Percentiles rank a stretch among this genome's conserved stretches.
Conservation (phyloP, 2,888 invertebrate species). For the Drosophila anceps region DNA sequence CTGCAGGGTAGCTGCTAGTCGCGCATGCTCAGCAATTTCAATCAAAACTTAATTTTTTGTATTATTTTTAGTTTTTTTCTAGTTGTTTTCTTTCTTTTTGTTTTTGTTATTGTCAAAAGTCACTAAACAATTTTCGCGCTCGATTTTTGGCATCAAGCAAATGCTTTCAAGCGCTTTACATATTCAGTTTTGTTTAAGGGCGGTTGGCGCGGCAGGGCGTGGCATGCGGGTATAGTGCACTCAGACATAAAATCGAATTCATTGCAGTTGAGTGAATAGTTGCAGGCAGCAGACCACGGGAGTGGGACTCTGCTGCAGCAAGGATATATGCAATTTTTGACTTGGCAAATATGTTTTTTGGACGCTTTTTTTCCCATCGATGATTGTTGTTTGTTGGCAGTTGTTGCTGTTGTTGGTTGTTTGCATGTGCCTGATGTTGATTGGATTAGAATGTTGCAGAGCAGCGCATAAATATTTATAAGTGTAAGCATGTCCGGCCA, state of each 20-base stretch:
- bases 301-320: conserved; percentile 23
- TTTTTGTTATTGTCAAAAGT: conserved; percentile 47
- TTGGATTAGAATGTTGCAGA: conserved; percentile 66
- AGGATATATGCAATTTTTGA: conserved; percentile 68
- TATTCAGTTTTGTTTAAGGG: conserved; percentile 30
- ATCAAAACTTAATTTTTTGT: conserved; percentile 10
- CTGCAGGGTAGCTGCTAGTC: background rate
- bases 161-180: conserved; percentile 55
- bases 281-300: conserved; percentile 14
- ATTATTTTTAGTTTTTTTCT: conserved; percentile 36
- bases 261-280: conserved; percentile 45
- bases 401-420: background rate
- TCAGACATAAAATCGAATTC: conserved; percentile 63
- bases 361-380: background rate
- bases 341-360: conserved; percentile 62
- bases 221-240: conserved; percentile 4
- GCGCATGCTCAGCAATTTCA: background rate
- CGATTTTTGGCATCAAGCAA: conserved; percentile 37
- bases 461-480: conserved; percentile 58
- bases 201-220: background rate
- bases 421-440: conserved; percentile 55
- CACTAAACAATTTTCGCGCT: conserved; percentile 67
- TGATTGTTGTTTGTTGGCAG: conserved; percentile 13
- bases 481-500: conserved; percentile 31
- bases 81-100: conserved; percentile 16